Conservation (phyloP, 2,888 invertebrate species). For the Tiliacea aurago region DNA sequence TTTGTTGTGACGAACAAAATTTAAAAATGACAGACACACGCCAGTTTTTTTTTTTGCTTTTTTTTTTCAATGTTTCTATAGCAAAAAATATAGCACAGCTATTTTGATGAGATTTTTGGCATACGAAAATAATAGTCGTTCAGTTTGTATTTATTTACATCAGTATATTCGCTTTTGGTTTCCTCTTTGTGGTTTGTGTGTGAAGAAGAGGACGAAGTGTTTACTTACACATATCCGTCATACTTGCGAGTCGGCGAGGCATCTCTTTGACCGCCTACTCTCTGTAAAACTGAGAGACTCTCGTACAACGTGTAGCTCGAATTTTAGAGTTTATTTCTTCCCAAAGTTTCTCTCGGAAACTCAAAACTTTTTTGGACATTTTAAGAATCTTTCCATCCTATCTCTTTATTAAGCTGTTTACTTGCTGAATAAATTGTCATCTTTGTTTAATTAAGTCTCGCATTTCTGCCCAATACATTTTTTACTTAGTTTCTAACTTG, state of each 20-base stretch:
- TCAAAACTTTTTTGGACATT: not conserved
- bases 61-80: not conserved
- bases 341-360: not conserved
- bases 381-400: too few relatives aligned
- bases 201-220: conserved; percentile 14
- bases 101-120: not conserved
- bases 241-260: conserved; percentile 18
- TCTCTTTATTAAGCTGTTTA: too few relatives aligned
- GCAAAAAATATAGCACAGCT: not conserved
- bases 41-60: not conserved
- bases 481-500: not conserved
- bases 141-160: conserved; percentile 7
- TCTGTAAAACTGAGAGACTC: conserved; percentile 33
- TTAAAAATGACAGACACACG: not conserved
- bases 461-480: not conserved
- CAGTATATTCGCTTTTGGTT: conserved; percentile 24
- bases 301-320: conserved; percentile 1
- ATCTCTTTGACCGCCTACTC: conserved; percentile 43
- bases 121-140: not conserved
- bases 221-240: conserved; percentile 27
- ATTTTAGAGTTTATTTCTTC: conserved; percentile 7
- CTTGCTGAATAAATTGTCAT: too few relatives aligned
- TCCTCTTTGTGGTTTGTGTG: not conserved
- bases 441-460: too few relatives aligned
- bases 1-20: not conserved